phyloP scores from a whole-genome alignment of 2,888 invertebrate genomes.

The Danaus chrysippus region DNA sequence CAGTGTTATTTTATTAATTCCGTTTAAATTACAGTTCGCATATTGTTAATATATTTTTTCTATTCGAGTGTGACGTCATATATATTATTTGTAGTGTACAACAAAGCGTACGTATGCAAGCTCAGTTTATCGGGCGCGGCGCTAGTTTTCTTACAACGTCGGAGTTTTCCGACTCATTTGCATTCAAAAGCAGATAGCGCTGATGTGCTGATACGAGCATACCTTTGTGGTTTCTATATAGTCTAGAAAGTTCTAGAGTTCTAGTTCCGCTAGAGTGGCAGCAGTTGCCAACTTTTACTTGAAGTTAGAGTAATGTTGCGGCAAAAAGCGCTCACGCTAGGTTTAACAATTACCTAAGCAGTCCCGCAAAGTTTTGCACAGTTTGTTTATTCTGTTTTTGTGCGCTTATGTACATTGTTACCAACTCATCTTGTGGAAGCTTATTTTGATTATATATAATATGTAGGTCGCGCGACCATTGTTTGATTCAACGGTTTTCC shows the following conservation, averaged over 20 bases:
- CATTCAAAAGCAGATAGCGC: slow-evolving; percentile 77
- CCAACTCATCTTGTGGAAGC: slow-evolving; percentile 19
- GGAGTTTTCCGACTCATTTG: slow-evolving; percentile 78
- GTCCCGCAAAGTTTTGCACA: slow-evolving; percentile 54
- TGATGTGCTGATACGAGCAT: slow-evolving; percentile 67
- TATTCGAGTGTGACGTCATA: too few relatives aligned
- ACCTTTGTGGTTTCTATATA: slow-evolving; percentile 73
- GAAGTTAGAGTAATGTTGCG: slow-evolving; percentile 72
- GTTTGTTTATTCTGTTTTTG: slow-evolving; percentile 58
- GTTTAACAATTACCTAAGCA: slow-evolving; percentile 78
- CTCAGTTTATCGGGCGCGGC: slow-evolving; percentile 24
- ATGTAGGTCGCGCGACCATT: neutral
- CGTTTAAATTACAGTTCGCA: too few relatives aligned
- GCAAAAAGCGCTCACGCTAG: slow-evolving; percentile 75
- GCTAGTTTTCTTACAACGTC: slow-evolving; percentile 68
- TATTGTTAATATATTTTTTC: too few relatives aligned
- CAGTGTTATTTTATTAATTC: too few relatives aligned
- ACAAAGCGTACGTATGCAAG: neutral
- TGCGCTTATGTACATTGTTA: slow-evolving; percentile 35
- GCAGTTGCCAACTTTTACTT: slow-evolving; percentile 66
- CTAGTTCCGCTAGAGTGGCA: slow-evolving; percentile 56
- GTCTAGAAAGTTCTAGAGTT: slow-evolving; percentile 61
- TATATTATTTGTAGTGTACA: neutral
- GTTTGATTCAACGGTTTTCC: neutral
- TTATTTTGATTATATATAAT: neutral